These are phyloP conservation scores for Holacanthella duospinosa DNA, from an alignment of 2,888 invertebrate species.

Conservation along the genomic window DNA sequence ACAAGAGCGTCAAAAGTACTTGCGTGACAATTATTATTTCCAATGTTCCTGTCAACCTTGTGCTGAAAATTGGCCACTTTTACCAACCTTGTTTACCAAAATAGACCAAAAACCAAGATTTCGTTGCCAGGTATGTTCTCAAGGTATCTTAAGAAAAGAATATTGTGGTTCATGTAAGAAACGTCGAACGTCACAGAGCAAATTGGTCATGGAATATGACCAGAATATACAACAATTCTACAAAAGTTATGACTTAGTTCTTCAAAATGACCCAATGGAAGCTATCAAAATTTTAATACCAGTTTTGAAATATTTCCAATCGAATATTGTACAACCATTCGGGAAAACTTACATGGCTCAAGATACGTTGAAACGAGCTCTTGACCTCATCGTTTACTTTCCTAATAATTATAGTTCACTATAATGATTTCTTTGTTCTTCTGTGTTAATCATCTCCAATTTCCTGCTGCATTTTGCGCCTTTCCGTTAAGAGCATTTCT, in stretches of 20 bases:
- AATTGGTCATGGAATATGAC: constrained; percentile 19
- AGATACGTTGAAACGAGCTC: background rate
- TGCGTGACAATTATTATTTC: constrained; percentile 48
- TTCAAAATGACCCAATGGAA: constrained; percentile 30
- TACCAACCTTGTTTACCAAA: constrained; percentile 63
- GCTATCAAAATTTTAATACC: constrained; percentile 25
- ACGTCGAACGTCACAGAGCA: background rate
- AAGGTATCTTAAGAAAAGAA: background rate
- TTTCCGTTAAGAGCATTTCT: too few species aligned
- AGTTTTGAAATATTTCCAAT: constrained; percentile 26
- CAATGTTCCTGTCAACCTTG: constrained; percentile 68
- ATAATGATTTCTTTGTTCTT: too few species aligned
- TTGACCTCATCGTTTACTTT: background rate
- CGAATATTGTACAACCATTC: background rate
- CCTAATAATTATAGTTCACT: too few species aligned
- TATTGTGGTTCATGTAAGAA: background rate
- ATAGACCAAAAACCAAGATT: constrained; percentile 49
- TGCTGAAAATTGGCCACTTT: constrained; percentile 54
- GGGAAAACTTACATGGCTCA: background rate
- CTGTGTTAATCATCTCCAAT: too few species aligned
- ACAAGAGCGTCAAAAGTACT: constrained; percentile 46
- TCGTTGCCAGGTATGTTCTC: background rate
- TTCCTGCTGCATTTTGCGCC: too few species aligned
- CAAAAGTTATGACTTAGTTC: constrained; percentile 26
- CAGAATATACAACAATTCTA: constrained; percentile 25